Conservation (phyloP, 2,113 vertebrate species). For the Corapipo altera region DNA sequence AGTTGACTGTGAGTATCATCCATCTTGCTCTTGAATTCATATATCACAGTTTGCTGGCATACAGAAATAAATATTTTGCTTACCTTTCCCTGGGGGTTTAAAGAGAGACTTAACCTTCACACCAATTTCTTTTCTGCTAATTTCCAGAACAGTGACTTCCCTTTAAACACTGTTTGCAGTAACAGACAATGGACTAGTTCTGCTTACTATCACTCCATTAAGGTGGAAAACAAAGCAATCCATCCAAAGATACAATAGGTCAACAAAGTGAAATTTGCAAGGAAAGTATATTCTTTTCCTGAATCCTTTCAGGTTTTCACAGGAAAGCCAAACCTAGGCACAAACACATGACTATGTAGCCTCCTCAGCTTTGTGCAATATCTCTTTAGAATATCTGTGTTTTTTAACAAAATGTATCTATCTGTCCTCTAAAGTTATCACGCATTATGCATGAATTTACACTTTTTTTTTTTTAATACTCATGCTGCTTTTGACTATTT, state of each 20-base stretch:
- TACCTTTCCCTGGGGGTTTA: neutral
- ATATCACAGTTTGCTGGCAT: neutral
- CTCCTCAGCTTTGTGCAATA: neutral
- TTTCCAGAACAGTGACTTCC: neutral
- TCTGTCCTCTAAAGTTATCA: neutral
- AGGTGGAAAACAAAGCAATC: neutral
- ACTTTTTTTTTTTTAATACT: neutral
- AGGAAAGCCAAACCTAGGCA: neutral
- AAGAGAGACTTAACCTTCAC: neutral
- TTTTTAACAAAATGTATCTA: neutral
- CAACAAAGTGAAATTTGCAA: neutral
- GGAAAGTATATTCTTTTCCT: neutral
- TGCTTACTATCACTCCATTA: neutral
- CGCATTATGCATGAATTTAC: neutral
- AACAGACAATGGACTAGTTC: neutral
- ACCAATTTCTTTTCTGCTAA: neutral
- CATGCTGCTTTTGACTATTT: neutral
- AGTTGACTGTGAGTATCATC: slow-evolving; percentile 83
- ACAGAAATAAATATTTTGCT: neutral
- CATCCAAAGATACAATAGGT: neutral
- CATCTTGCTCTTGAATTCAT: neutral
- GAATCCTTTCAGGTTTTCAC: neutral
- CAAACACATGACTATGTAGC: neutral
- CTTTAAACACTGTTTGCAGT: neutral
- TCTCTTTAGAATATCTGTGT: neutral